Base-by-base conservation (phyloP, 1,140 invertebrate species). In the Heliothis subflexa region DNA sequence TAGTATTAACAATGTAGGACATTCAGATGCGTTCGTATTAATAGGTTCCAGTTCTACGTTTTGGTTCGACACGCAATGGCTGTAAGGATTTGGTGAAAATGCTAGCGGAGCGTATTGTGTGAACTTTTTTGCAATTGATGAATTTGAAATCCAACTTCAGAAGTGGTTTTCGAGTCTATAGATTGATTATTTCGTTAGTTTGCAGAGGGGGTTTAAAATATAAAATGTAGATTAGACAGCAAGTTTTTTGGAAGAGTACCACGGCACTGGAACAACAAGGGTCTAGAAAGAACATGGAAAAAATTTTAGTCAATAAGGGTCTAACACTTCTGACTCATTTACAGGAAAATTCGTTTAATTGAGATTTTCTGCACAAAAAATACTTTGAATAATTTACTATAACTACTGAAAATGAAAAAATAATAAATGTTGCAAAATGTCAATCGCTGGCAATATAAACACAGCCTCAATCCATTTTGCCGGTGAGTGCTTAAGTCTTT, bases 51-150 rank as follows among this genome's bases (percentile, higher is more conserved):
- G 71, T 75, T 81, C 75, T 78, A 78, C 76, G 73, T 75, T 81
- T 75, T 75, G 71, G 66, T 78, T 78, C 62, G 59, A 78, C 70
- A 81, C 71, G 80, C 80, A 74, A 81, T 62, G 21, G 12, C 45
- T 18, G 28, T 45, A 45, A 21, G 14, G 78, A 47, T 47, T 28
- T 21, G 70, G 78, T 66, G 0, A 7, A 0, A 73, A 0, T 54
- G 59, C 14, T 0, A 16, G 59, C 33, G 70, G 59, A 4, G 45
- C 2, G n/a, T 18, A 57, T 25, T 16, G 40, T 10, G 14, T 10
- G 5, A 1, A 47, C 59, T 47, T 18, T 62, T 64, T 40, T 18
- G 16, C 40, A n/a, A 33, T 21, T 21, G 54, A 28, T 40, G n/a
- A 40, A 13, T 18, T 25, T 40, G 28, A 14, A 25, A 40, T n/a